Conservation (phyloP, 2,113 vertebrate species). For the Panthera uncia region DNA sequence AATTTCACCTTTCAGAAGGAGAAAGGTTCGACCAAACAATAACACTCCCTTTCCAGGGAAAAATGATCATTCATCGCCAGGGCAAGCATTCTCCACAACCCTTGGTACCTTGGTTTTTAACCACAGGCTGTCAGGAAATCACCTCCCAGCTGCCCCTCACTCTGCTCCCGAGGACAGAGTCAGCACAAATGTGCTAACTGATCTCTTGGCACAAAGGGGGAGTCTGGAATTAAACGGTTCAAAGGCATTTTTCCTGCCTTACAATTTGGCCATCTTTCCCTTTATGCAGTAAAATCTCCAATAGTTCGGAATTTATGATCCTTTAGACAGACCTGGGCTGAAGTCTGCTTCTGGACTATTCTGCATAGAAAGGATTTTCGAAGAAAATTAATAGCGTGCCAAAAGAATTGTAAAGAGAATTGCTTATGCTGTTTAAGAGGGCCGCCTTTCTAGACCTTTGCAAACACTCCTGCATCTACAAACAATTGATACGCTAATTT, state of each 20-base stretch:
- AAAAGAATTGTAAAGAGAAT: not conserved
- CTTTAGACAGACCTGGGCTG: conserved; percentile 40
- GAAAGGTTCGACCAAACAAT: not conserved
- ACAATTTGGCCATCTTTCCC: conserved; percentile 61
- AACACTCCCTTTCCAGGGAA: not conserved
- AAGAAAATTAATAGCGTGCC: conserved; percentile 65
- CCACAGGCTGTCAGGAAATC: conserved; percentile 4
- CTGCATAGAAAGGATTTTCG: conserved; percentile 42
- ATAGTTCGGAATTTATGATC: conserved; percentile 65
- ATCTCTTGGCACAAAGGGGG: conserved; percentile 4
- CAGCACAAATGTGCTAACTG: conserved; percentile 47
- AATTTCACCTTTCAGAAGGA: conserved; percentile 24
- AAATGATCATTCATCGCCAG: not conserved
- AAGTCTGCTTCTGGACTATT: conserved; percentile 61
- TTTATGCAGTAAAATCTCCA: conserved; percentile 62
- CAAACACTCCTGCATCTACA: not conserved
- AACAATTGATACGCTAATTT: conserved; percentile 46
- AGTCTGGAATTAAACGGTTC: conserved; percentile 59
- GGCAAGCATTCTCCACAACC: not conserved
- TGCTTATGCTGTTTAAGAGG: not conserved
- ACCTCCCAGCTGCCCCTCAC: not conserved
- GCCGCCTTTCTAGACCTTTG: not conserved
- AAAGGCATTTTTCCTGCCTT: conserved; percentile 24
- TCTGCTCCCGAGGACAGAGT: not conserved
- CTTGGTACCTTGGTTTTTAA: not conserved